Base-by-base conservation (phyloP, 2,888 invertebrate genomes). In the Rhopalosiphum nymphaeae region DNA sequence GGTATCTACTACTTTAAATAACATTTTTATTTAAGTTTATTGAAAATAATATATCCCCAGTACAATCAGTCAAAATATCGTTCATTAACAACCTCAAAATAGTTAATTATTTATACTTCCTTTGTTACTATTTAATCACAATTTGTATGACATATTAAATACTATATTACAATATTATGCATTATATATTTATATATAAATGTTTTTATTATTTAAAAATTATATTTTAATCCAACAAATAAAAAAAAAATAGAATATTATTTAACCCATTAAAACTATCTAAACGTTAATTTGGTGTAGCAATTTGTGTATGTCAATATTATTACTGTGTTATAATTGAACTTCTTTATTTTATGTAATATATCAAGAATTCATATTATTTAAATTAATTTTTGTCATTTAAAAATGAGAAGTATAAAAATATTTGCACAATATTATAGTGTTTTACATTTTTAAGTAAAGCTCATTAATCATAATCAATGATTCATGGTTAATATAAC, bases 391-490 rank as follows among this genome's bases (percentile, higher is more conserved):
- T 36, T 21, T 10, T 87, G 10, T 78, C 3, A 25, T n/a, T 87
- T 49, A n/a, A 49, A 87, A 87, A 88, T 2, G 10, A 21, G 3
- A 25, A 88, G 21, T 78, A 9, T 36, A 78, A 78, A 78, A 36
- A 78, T 78, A 78, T 36, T 36, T 9, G 16, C 21, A 78, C 21
- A 78, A 78, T 36, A 78, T 78, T 21, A 36, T 10, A 57, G 3
- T 57, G 7, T 1, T 29, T 46, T 86, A 5, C 46, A 44, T 13
- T 57, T 44, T 42, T 44, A 29, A n/a, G 57, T 57, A 89, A 90
- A 49, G 25, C 21, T 67, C 26, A 67, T 90, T 67, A 67, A 90
- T 90, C 67, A 49, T 36, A 53, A 88, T 88, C 53, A 53, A 29
- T n/a, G 25, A 13, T n/a, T n/a, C 5, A 7, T 67, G 67, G 4